Evolutionary conservation across 2,888 invertebrate genomes (phyloP).

Genomic region (Meandrusa payeni): DNA sequence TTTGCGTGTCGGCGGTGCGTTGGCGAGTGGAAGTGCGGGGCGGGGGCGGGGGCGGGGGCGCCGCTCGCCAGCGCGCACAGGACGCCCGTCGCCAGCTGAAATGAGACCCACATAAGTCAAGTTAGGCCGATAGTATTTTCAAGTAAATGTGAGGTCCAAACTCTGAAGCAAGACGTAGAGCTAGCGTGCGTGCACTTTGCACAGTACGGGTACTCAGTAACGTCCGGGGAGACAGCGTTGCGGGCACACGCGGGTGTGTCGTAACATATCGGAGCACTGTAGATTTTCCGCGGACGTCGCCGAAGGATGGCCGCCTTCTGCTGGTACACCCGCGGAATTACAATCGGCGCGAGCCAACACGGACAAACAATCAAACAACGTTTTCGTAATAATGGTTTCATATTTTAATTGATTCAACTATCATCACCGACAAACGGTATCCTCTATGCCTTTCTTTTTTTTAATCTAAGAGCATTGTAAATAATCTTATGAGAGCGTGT

Average conservation of each 20-base stretch:
- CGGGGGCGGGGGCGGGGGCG: constrained; percentile 8
- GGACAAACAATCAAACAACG: not conserved
- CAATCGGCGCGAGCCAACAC: not conserved
- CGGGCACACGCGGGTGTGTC: not conserved
- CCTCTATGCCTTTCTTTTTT: too few species aligned
- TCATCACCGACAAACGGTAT: too few species aligned
- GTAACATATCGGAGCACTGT: constrained; percentile 4
- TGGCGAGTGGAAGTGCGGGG: too few species aligned
- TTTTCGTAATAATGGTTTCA: too few species aligned
- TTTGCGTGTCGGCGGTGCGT: too few species aligned
- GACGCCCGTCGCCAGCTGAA: constrained; percentile 6
- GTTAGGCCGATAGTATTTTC: too few species aligned
- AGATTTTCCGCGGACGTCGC: constrained; percentile 13
- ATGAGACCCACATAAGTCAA: not conserved
- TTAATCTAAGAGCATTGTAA: too few species aligned
- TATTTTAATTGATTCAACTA: too few species aligned
- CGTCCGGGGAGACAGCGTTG: not conserved
- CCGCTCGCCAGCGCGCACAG: constrained; percentile 13
- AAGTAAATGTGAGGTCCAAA: not conserved
- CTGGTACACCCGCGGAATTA: constrained; percentile 2
- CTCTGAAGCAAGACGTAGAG: too few species aligned
- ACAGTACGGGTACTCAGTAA: too few species aligned
- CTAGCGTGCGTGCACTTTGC: too few species aligned
- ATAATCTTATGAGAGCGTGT: too few species aligned
- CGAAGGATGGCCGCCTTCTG: constrained; percentile 10